Percentiles rank a stretch among this genome's conserved stretches.
These are phyloP conservation scores for Pelobates cultripes DNA, from an alignment of 2,797 vertebrate genomes.

Conservation along the genomic window DNA sequence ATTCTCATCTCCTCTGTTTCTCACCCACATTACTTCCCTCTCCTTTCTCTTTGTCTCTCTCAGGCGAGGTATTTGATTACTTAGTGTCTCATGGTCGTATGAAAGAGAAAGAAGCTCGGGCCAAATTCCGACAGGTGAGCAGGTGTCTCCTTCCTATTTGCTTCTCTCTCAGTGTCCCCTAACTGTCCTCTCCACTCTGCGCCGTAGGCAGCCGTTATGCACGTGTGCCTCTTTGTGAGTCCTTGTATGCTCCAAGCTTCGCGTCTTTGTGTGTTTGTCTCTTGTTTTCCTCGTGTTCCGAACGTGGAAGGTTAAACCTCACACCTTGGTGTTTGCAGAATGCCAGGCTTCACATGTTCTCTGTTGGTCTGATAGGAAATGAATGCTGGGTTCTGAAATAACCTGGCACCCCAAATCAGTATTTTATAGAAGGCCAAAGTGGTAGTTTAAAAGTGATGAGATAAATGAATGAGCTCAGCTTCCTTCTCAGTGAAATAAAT, in stretches of 20 bases:
- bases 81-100: constrained; percentile 92
- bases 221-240: background rate
- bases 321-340: background rate
- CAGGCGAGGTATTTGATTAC: constrained; percentile 97
- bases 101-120: constrained; percentile 94
- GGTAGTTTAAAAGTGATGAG: no score
- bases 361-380: no score
- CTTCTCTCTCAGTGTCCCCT: background rate
- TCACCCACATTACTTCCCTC: background rate
- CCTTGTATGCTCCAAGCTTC: background rate
- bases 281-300: background rate
- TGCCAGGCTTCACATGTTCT: no score
- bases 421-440: no score
- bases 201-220: background rate
- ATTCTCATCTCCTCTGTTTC: background rate
- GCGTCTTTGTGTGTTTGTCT: background rate
- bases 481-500: no score
- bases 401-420: no score
- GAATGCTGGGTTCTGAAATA: no score
- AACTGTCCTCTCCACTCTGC: background rate
- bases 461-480: no score
- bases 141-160: background rate
- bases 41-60: background rate
- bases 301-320: background rate
- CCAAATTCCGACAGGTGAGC: constrained; percentile 73